A percentile compares a stretch with the other conserved stretches of the same genome.
Evolutionary conservation across 2,888 invertebrate species (phyloP).

Genomic region (Apotomis turbidana): DNA sequence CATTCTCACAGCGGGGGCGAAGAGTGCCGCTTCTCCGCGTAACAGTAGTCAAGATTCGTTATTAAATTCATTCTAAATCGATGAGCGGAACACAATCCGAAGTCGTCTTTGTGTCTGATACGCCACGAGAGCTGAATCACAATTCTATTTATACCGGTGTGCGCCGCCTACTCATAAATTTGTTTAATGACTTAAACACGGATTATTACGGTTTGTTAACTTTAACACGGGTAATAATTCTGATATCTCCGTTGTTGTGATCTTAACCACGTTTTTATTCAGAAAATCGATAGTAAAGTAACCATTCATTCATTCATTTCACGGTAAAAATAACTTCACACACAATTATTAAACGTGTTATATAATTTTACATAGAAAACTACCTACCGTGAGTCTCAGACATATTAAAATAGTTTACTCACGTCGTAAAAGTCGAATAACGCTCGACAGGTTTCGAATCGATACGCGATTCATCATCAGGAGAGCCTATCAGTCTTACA

Average conservation of each 20-base stretch:
- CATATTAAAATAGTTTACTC: too few relatives aligned
- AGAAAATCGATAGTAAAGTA: neutral
- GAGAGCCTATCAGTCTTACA: too few relatives aligned
- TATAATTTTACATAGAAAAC: too few relatives aligned
- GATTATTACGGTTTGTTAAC: slow-evolving; percentile 14
- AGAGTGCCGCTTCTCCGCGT: too few relatives aligned
- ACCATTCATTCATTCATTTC: too few relatives aligned
- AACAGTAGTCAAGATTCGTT: slow-evolving; percentile 34
- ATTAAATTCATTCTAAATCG: neutral
- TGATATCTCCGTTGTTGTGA: neutral
- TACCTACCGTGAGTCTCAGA: too few relatives aligned
- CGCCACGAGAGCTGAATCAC: slow-evolving; percentile 22
- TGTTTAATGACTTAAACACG: slow-evolving; percentile 23
- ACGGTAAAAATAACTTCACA: too few relatives aligned
- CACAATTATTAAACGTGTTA: too few relatives aligned
- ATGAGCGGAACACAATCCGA: slow-evolving; percentile 31
- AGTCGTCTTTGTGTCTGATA: slow-evolving; percentile 39
- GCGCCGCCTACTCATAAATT: slow-evolving; percentile 18
- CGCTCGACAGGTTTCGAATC: too few relatives aligned
- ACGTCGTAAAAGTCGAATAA: too few relatives aligned
- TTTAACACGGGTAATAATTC: neutral
- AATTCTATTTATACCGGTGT: slow-evolving; percentile 23
- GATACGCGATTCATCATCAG: too few relatives aligned
- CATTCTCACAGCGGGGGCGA: too few relatives aligned
- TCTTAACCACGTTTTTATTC: neutral